phyloP scores from a whole-genome alignment of 1,140 invertebrate species.

The Trypoxylus dichotomus region DNA sequence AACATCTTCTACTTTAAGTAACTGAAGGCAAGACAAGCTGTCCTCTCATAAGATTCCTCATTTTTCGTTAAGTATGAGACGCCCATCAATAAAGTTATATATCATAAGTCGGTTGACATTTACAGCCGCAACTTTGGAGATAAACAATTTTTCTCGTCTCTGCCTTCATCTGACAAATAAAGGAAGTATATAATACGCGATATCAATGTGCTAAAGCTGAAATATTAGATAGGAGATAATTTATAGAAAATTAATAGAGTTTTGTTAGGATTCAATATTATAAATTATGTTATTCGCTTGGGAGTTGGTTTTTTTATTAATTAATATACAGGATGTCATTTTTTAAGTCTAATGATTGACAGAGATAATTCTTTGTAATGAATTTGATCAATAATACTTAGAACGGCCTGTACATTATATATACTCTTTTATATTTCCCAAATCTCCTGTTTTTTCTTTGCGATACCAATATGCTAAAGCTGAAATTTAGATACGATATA shows the following conservation, averaged over 20 bases:
- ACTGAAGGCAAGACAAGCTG: not conserved
- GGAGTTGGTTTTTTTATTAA: no score
- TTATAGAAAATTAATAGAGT: not conserved
- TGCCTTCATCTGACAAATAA: not conserved
- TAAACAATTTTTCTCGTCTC: conserved; percentile 21
- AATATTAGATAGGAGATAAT: not conserved
- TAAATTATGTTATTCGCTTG: no score
- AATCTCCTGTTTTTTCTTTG: no score
- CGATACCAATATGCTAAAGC: no score
- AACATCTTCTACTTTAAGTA: not conserved
- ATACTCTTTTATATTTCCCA: no score
- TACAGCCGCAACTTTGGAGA: not conserved
- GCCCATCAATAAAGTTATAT: conserved; percentile 29
- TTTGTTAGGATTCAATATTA: not conserved
- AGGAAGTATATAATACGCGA: not conserved
- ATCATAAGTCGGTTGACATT: conserved; percentile 20
- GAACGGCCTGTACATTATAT: no score
- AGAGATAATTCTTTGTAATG: no score
- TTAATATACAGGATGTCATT: no score
- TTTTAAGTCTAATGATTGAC: no score
- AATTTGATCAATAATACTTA: no score
- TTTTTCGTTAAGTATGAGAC: conserved; percentile 1
- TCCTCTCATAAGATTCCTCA: not conserved
- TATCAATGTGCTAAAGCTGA: not conserved
- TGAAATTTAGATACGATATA: no score